phyloP scores from a whole-genome alignment of 1,140 invertebrate genomes.

The Atta cephalotes region DNA sequence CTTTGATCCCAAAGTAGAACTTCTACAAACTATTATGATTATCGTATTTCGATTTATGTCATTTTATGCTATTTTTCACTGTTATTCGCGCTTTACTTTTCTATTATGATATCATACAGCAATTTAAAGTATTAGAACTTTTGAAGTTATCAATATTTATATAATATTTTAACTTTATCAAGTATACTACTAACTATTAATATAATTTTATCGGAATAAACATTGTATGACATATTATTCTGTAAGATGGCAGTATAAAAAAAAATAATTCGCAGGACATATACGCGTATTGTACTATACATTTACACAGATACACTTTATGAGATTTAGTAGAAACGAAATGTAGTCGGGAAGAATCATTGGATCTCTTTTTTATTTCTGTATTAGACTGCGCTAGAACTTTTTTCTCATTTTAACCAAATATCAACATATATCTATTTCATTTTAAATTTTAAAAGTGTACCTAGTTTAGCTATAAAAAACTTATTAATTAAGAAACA shows the following conservation, averaged over 20 bases:
- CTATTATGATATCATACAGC: not conserved
- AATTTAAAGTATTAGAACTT: not conserved
- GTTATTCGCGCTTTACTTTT: not conserved
- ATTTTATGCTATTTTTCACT: not conserved
- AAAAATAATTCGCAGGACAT: not conserved
- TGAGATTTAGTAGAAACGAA: not conserved
- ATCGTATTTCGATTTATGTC: not conserved
- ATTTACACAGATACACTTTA: not conserved
- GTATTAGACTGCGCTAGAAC: too few relatives aligned
- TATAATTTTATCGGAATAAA: not conserved
- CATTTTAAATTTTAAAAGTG: too few relatives aligned
- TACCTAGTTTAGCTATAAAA: too few relatives aligned
- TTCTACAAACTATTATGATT: not conserved
- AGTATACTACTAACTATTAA: not conserved
- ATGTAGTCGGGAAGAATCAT: not conserved
- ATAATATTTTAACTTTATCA: slow-evolving; percentile 3
- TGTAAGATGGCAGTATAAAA: not conserved
- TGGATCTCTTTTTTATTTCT: too few relatives aligned
- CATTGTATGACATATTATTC: not conserved
- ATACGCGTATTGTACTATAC: too few relatives aligned
- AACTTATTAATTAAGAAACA: not conserved
- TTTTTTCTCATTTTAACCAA: too few relatives aligned
- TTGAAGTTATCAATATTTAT: not conserved
- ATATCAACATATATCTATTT: too few relatives aligned
- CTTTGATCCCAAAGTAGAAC: not conserved